Evolutionary conservation across 2,888 invertebrate species (phyloP).

Genomic region (Stenolophus ochropezus): DNA sequence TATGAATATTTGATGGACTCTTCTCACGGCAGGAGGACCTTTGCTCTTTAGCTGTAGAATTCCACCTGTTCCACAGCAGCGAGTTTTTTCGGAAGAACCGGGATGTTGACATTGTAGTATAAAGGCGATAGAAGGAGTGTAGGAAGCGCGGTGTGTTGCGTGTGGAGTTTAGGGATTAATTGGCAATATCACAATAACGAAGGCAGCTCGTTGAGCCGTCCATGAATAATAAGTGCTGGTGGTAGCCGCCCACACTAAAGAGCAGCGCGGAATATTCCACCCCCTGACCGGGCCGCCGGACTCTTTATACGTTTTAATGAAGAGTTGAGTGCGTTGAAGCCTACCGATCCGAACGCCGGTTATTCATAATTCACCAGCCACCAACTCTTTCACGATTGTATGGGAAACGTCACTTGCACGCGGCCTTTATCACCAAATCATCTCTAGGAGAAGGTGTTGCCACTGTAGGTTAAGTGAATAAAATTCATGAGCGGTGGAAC

Average conservation of each 20-base stretch:
- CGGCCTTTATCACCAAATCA: neutral
- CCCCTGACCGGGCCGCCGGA: conserved; percentile 49
- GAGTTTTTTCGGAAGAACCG: neutral
- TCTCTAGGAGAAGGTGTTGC: neutral
- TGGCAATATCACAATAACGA: conserved; percentile 33
- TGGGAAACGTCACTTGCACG: neutral
- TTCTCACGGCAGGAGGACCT: neutral
- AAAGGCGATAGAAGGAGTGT: too few relatives aligned
- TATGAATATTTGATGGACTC: conserved; percentile 40
- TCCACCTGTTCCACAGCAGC: neutral
- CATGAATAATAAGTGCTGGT: conserved; percentile 29
- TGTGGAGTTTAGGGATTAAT: conserved; percentile 1
- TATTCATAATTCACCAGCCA: conserved; percentile 66
- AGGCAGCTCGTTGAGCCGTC: neutral
- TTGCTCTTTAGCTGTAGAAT: neutral
- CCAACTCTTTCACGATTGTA: neutral
- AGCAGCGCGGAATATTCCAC: conserved; percentile 29
- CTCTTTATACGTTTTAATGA: conserved; percentile 72
- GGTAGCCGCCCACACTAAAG: conserved; percentile 3
- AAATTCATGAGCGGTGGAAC: conserved; percentile 23
- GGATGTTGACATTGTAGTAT: too few relatives aligned
- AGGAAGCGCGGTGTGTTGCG: neutral
- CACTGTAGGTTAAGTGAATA: conserved; percentile 14
- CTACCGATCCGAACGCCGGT: conserved; percentile 69
- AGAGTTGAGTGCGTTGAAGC: conserved; percentile 68